Conservation (phyloP, 2,888 invertebrate genomes). For the Neelides folsomi region DNA sequence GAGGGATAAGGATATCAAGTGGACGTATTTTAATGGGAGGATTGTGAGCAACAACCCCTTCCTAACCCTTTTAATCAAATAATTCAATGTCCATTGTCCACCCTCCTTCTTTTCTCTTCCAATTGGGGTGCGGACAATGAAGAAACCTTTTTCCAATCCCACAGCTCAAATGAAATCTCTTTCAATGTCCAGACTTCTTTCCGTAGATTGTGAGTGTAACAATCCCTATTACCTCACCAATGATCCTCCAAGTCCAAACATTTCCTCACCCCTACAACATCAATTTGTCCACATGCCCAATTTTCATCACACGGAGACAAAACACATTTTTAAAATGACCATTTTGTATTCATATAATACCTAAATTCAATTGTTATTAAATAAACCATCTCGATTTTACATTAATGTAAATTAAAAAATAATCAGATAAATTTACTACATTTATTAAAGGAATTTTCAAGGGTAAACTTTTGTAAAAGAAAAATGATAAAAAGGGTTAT, state of each 20-base stretch:
- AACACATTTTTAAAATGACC: no score
- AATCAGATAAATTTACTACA: no score
- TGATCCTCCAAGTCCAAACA: not conserved
- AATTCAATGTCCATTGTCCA: constrained; percentile 14
- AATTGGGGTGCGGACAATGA: constrained; percentile 9
- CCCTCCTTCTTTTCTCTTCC: constrained; percentile 11
- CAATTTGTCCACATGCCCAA: no score
- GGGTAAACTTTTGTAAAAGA: no score
- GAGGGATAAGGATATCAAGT: constrained; percentile 18
- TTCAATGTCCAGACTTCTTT: not conserved
- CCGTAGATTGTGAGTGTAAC: not conserved
- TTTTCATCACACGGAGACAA: no score
- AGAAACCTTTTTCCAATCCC: not conserved
- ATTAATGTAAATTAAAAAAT: no score
- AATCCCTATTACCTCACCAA: not conserved
- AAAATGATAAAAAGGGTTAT: no score
- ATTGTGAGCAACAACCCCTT: constrained; percentile 6
- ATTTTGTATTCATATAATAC: no score
- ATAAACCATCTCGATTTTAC: no score
- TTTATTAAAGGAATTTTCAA: no score
- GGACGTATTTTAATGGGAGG: constrained; percentile 1
- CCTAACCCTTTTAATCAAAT: constrained; percentile 23
- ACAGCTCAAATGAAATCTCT: constrained; percentile 1
- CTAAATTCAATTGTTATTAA: no score
- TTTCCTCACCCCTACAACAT: no score